Percentiles rank a stretch among this genome's conserved stretches.
phyloP scores from a whole-genome alignment of 2,888 invertebrate genomes.

The Drosophila fungiperda region DNA sequence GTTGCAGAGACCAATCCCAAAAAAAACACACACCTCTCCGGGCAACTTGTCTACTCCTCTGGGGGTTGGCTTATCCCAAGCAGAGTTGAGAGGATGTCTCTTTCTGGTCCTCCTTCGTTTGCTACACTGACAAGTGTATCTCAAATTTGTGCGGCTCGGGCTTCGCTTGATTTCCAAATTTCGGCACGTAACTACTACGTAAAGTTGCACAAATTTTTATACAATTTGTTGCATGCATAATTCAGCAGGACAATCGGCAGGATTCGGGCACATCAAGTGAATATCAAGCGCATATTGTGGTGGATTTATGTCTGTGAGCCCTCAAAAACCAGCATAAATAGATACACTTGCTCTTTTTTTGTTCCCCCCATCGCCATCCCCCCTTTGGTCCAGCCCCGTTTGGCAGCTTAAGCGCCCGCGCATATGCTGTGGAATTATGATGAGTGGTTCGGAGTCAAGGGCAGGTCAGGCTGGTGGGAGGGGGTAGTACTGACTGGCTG shows the following conservation, averaged over 20 bases:
- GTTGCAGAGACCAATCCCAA: conserved; percentile 43
- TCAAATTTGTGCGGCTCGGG: conserved; percentile 59
- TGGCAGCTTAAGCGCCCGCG: conserved; percentile 56
- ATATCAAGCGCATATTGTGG: conserved; percentile 59
- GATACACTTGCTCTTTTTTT: conserved; percentile 12
- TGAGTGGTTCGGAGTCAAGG: conserved; percentile 47
- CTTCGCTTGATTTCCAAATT: conserved; percentile 73
- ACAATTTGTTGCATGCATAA: conserved; percentile 83
- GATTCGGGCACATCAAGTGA: conserved; percentile 53
- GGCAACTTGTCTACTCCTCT: conserved; percentile 31
- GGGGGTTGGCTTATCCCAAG: conserved; percentile 63
- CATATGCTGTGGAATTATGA: conserved; percentile 79
- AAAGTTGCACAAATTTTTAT: conserved; percentile 82
- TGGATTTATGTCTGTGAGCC: conserved; percentile 73
- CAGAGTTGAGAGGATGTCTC: not conserved
- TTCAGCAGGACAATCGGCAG: conserved; percentile 70
- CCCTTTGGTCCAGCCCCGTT: not conserved
- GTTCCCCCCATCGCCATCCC: too few relatives aligned
- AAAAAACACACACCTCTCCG: conserved; percentile 4
- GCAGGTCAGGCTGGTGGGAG: not conserved
- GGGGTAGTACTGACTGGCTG: not conserved
- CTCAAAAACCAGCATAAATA: conserved; percentile 3
- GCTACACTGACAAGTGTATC: conserved; percentile 64
- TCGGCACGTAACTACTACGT: conserved; percentile 79
- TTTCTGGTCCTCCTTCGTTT: conserved; percentile 20